Evolutionary conservation across 2,113 vertebrate genomes (phyloP).

Genomic region (Riparia riparia): DNA sequence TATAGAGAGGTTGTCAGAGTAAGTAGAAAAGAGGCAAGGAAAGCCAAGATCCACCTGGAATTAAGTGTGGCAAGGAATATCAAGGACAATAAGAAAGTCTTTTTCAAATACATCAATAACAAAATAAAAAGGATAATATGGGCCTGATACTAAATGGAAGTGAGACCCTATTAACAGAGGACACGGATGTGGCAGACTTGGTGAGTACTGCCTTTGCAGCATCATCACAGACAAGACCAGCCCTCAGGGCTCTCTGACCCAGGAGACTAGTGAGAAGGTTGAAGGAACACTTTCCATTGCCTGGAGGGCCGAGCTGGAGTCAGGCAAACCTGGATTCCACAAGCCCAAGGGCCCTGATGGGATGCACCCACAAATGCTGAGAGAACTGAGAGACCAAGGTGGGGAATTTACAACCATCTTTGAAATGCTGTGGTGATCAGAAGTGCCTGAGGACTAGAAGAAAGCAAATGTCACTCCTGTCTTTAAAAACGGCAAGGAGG

Average conservation of each 20-base stretch:
- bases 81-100: not conserved
- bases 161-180: not conserved
- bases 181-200: not conserved
- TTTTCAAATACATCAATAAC: not conserved
- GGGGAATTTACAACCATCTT: not conserved
- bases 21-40: not conserved
- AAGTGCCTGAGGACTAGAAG: not conserved
- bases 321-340: not conserved
- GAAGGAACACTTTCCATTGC: not conserved
- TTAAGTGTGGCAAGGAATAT: not conserved
- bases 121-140: not conserved
- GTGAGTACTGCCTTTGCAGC: not conserved
- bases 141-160: not conserved
- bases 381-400: not conserved
- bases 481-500: not conserved
- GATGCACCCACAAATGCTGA: not conserved
- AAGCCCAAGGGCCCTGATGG: not conserved
- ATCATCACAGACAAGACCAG: not conserved
- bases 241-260: not conserved
- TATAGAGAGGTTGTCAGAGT: not conserved
- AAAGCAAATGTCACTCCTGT: not conserved
- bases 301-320: not conserved
- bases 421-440: not conserved
- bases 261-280: not conserved
- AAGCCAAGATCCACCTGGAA: not conserved